Percentiles rank a stretch among this genome's conserved stretches.
These are phyloP conservation scores for Mus minutoides DNA, from an alignment of 2,797 vertebrate genomes.

Conservation along the genomic window DNA sequence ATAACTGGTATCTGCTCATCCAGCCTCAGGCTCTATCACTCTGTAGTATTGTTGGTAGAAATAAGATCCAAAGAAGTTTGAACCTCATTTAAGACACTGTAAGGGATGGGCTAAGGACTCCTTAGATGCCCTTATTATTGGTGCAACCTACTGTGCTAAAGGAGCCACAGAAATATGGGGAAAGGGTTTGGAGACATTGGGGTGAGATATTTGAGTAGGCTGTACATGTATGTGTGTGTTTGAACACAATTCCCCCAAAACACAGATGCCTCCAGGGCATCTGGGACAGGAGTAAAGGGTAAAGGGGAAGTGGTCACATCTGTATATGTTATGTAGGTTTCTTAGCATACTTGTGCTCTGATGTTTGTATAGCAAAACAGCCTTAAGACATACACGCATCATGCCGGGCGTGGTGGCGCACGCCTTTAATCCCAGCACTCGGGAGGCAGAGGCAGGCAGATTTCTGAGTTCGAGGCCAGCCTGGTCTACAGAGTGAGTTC, in stretches of 20 bases:
- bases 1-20: neutral
- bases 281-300: neutral
- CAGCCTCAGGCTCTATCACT: neutral
- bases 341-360: rapidly evolving
- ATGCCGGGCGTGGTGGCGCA: no score
- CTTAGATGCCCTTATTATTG: neutral
- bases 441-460: no score
- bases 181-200: neutral
- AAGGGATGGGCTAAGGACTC: neutral
- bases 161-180: neutral
- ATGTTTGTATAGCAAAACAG: neutral
- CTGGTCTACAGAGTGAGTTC: no score
- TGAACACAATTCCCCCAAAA: neutral
- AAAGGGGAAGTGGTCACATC: no score
- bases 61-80: neutral
- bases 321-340: neutral
- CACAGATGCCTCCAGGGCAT: neutral
- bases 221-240: rapidly evolving
- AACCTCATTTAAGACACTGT: neutral
- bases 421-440: no score
- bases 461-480: no score
- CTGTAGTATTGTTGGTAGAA: neutral
- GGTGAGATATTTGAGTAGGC: no score
- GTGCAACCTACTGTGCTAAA: neutral
- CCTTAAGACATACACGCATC: no score